Evolutionary conservation across 2,797 vertebrate genomes (phyloP).

Genomic region (Yasuhikotakia modesta): DNA sequence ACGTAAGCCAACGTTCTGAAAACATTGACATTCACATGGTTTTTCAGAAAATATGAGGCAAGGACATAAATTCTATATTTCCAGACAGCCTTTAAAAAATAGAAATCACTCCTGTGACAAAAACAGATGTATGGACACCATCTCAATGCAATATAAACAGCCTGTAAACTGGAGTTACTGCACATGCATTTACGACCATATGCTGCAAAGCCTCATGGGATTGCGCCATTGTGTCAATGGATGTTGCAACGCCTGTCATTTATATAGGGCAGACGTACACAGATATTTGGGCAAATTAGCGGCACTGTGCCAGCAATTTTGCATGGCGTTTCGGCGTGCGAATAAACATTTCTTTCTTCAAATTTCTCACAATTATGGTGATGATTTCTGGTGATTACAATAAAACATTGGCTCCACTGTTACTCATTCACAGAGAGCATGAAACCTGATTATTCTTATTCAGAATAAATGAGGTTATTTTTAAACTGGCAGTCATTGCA

Average conservation of each 20-base stretch:
- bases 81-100: neutral
- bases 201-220: slow-evolving; percentile 28
- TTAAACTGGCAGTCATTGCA: slow-evolving; percentile 37
- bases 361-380: slow-evolving; percentile 52
- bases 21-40: slow-evolving; percentile 1
- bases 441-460: slow-evolving; percentile 58
- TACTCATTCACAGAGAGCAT: slow-evolving; percentile 49
- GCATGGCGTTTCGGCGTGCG: slow-evolving; percentile 29
- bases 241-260: slow-evolving; percentile 5
- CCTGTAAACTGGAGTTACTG: slow-evolving; percentile 22
- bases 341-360: slow-evolving; percentile 49
- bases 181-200: slow-evolving; percentile 22
- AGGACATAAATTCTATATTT: neutral
- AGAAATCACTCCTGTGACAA: neutral
- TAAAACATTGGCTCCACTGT: slow-evolving; percentile 51
- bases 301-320: slow-evolving; percentile 43
- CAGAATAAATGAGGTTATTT: slow-evolving; percentile 53
- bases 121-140: slow-evolving; percentile 4
- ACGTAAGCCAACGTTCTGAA: too few relatives aligned
- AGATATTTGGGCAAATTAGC: slow-evolving; percentile 1
- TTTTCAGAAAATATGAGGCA: neutral
- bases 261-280: slow-evolving; percentile 17
- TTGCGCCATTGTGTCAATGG: slow-evolving; percentile 31
- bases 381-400: slow-evolving; percentile 52
- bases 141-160: neutral